Percentiles rank a stretch among this genome's conserved stretches.
Evolutionary conservation across 2,797 vertebrate species (phyloP).

Genomic region (Micrastur ruficollis): DNA sequence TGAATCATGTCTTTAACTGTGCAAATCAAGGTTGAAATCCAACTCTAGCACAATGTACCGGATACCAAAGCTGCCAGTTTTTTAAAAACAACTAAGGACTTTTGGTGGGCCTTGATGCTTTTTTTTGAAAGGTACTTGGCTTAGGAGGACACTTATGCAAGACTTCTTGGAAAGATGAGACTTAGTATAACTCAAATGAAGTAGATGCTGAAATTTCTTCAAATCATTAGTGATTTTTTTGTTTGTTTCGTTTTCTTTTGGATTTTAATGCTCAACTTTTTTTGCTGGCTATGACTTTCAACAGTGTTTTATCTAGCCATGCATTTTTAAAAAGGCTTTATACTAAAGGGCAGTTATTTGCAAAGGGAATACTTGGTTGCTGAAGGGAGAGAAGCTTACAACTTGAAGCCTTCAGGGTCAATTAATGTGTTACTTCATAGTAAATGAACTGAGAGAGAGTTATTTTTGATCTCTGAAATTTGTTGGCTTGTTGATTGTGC

Average conservation of each 20-base stretch:
- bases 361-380: neutral
- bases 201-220: neutral
- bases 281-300: neutral
- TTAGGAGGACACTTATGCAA: fast-evolving
- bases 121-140: neutral
- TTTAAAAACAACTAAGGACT: neutral
- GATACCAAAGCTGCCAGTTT: neutral
- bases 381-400: neutral
- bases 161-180: neutral
- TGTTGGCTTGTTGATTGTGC: neutral
- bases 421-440: neutral
- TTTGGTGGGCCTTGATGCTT: neutral
- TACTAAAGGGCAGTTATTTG: neutral
- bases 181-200: neutral
- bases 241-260: neutral
- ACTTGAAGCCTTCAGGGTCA: neutral
- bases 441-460: neutral
- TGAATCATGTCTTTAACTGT: neutral
- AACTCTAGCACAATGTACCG: neutral
- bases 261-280: neutral
- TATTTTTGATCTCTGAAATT: neutral
- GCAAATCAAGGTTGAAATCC: neutral
- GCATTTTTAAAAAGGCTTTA: neutral
- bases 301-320: neutral
- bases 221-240: neutral